These are phyloP conservation scores for Teleopsis dalmanni DNA, from an alignment of 1,140 invertebrate species.

Conservation along the genomic window DNA sequence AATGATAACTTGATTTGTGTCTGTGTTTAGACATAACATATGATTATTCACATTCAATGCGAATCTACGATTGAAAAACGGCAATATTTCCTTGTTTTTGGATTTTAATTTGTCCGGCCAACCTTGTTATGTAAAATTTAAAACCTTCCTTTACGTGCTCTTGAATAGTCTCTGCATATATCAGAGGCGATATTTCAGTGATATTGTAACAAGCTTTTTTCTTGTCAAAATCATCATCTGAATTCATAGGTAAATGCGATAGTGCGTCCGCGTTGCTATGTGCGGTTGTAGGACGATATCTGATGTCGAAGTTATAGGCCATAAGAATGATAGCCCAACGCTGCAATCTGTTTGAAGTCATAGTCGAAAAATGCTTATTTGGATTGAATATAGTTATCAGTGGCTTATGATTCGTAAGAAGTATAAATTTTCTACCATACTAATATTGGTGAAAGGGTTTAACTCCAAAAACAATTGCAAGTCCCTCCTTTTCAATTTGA, in stretches of 20 bases:
- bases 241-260: neutral
- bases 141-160: no score
- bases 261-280: neutral
- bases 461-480: constrained; percentile 37
- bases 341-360: constrained; percentile 20
- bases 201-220: neutral
- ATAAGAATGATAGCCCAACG: no score
- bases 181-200: neutral
- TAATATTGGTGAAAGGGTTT: constrained; percentile 41
- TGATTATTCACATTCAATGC: no score
- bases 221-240: neutral
- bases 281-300: neutral
- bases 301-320: neutral
- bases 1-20: no score
- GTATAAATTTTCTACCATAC: constrained; percentile 21
- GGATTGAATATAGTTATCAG: constrained; percentile 39
- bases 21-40: no score
- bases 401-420: constrained; percentile 46
- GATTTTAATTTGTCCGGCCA: no score
- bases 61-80: no score
- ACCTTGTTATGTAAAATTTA: no score
- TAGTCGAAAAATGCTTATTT: constrained; percentile 29
- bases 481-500: constrained; percentile 45
- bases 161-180: no score
- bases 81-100: no score